phyloP scores from a whole-genome alignment of 2,797 vertebrate species.

The Nasua narica region DNA sequence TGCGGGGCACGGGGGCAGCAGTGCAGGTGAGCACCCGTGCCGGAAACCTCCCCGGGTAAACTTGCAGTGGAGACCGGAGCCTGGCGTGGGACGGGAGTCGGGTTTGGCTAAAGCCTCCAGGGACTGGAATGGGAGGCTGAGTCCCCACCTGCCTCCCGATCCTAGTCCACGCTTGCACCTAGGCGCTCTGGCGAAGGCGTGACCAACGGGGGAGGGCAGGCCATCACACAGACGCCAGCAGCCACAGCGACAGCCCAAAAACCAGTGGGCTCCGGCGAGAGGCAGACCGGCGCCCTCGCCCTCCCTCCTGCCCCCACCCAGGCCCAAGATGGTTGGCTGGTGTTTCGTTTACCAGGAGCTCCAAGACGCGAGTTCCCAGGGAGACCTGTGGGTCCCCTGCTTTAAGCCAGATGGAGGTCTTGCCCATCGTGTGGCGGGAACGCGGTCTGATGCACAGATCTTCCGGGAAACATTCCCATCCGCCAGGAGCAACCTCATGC shows the following conservation, averaged over 20 bases:
- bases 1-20: not conserved
- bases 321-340: not conserved
- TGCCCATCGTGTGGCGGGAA: not conserved
- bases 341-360: not conserved
- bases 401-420: not conserved
- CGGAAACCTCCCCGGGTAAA: fast-evolving
- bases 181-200: not conserved
- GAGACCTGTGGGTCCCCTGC: not conserved
- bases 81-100: not conserved
- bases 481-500: not conserved
- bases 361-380: not conserved
- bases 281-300: not conserved
- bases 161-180: not conserved
- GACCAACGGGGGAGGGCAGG: not conserved
- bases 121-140: not conserved
- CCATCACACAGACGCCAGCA: not conserved
- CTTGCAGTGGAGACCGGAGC: not conserved
- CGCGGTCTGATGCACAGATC: fast-evolving
- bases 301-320: not conserved
- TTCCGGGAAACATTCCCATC: not conserved
- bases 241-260: not conserved
- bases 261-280: not conserved
- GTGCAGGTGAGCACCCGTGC: not conserved
- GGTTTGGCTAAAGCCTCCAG: too few relatives aligned
- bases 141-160: not conserved